These are phyloP conservation scores for Drosophila ficusphila DNA, from an alignment of 1,140 invertebrate species.

Conservation along the genomic window DNA sequence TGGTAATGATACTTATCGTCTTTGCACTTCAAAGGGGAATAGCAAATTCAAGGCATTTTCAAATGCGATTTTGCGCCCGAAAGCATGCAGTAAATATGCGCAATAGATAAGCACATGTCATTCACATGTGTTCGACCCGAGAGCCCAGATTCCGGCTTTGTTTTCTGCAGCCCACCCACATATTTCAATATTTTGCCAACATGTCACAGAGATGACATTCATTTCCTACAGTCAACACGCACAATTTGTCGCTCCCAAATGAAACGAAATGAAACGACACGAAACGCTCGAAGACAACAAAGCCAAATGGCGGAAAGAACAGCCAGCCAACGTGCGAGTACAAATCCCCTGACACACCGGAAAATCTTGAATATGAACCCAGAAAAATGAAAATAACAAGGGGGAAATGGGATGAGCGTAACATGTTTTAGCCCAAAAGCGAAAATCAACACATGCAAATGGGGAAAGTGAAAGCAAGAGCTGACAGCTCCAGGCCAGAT, in stretches of 20 bases:
- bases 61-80: slow-evolving; percentile 20
- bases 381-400: slow-evolving; percentile 27
- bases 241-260: slow-evolving; percentile 79
- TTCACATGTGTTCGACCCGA: slow-evolving; percentile 7
- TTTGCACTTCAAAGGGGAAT: slow-evolving; percentile 18
- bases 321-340: slow-evolving; percentile 1
- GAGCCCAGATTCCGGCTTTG: slow-evolving; percentile 20
- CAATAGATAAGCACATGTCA: slow-evolving; percentile 53
- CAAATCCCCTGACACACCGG: slow-evolving; percentile 35
- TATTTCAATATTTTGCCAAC: slow-evolving; percentile 78
- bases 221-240: slow-evolving; percentile 79
- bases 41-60: slow-evolving; percentile 23
- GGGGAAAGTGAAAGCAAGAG: slow-evolving; percentile 7
- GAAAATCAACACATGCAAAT: slow-evolving; percentile 68
- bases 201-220: slow-evolving; percentile 78
- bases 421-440: slow-evolving; percentile 53
- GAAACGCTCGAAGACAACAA: slow-evolving; percentile 57
- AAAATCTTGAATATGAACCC: slow-evolving; percentile 52
- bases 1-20: slow-evolving; percentile 2
- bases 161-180: slow-evolving; percentile 21
- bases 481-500: slow-evolving; percentile 49
- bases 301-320: slow-evolving; percentile 5
- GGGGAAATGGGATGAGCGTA: slow-evolving; percentile 33
- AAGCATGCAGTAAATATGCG: slow-evolving; percentile 36
- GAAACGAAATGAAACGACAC: slow-evolving; percentile 77